These are phyloP conservation scores for Urocolius indicus DNA, from an alignment of 2,113 vertebrate species.

Conservation along the genomic window DNA sequence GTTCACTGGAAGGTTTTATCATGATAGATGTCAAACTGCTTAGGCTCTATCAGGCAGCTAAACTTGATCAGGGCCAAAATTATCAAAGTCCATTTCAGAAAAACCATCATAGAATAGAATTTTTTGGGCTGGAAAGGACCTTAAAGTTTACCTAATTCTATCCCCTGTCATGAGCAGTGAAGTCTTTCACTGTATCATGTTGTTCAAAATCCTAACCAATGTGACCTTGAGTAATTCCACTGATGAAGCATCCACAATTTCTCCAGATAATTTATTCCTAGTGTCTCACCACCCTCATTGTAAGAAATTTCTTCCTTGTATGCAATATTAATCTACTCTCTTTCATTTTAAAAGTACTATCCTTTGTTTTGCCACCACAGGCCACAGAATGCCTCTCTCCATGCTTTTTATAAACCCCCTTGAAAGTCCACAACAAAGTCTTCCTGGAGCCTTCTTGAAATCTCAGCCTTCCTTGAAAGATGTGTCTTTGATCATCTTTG, in stretches of 20 bases:
- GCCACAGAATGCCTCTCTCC: fast-evolving
- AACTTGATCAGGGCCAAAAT: neutral
- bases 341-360: neutral
- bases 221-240: neutral
- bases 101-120: neutral
- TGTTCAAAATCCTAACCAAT: neutral
- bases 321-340: neutral
- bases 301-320: neutral
- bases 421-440: fast-evolving
- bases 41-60: neutral
- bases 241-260: neutral
- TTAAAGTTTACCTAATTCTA: neutral
- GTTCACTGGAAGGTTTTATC: neutral
- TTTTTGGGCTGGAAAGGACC: neutral
- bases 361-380: neutral
- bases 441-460: neutral
- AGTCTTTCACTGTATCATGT: neutral
- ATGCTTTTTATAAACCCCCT: neutral
- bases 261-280: neutral
- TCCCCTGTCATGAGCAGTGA: fast-evolving
- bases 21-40: neutral
- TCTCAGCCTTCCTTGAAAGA: neutral
- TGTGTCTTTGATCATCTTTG: neutral
- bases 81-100: neutral
- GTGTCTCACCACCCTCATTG: neutral